These are phyloP conservation scores for Teleogryllus oceanicus DNA, from an alignment of 2,888 invertebrate species.

Conservation along the genomic window DNA sequence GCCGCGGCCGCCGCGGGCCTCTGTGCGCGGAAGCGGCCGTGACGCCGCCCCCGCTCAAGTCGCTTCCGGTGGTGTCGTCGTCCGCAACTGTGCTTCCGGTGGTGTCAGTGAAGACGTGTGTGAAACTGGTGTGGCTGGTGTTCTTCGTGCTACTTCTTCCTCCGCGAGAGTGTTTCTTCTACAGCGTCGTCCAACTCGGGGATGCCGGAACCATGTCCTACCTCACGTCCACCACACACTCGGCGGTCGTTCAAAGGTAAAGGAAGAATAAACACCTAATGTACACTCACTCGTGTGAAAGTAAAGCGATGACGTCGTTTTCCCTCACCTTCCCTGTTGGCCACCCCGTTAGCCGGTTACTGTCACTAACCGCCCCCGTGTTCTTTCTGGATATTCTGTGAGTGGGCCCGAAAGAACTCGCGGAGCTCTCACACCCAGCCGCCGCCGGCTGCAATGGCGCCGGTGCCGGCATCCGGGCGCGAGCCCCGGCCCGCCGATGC, in stretches of 20 bases:
- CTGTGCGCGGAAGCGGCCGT: neutral
- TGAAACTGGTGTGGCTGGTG: neutral
- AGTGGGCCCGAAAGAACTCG: slow-evolving; percentile 10
- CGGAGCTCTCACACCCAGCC: neutral
- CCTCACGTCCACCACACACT: slow-evolving; percentile 21
- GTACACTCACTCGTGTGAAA: neutral
- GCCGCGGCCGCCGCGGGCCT: neutral
- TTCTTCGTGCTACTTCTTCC: neutral
- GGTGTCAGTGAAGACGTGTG: neutral
- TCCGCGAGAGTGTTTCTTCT: neutral
- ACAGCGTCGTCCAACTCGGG: neutral
- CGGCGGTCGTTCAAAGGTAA: slow-evolving; percentile 9
- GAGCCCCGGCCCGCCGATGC: neutral
- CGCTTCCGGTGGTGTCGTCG: too few species aligned
- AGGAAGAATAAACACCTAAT: neutral
- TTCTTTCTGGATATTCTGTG: neutral
- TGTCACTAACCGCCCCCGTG: neutral
- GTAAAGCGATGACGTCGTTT: neutral
- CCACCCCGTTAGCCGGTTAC: neutral
- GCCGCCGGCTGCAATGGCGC: neutral
- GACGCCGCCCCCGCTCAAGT: too few species aligned
- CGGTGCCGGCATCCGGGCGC: neutral
- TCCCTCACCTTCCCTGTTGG: neutral
- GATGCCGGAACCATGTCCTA: slow-evolving; percentile 27
- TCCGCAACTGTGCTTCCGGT: neutral